Conservation (phyloP, 2,888 invertebrate species). For the Drosophila peninsularis region DNA sequence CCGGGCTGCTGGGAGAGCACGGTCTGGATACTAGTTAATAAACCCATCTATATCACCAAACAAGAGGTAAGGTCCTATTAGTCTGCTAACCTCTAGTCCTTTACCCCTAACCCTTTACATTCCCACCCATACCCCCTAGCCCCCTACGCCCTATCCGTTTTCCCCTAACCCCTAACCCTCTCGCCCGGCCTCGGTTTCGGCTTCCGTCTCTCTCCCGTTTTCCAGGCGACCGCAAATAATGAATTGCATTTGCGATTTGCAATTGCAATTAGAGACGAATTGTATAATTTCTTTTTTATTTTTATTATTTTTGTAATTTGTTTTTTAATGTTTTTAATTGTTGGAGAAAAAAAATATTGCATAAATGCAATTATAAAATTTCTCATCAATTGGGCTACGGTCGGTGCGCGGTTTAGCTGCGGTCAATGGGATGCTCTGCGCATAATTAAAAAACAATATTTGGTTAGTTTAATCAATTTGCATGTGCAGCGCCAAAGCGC, state of each 20-base stretch:
- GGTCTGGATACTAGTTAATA: slow-evolving; percentile 99
- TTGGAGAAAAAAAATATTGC: slow-evolving; percentile 42
- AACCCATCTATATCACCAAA: slow-evolving; percentile 97
- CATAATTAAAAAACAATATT: slow-evolving; percentile 80
- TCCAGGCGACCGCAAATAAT: slow-evolving; percentile 69
- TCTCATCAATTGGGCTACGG: slow-evolving; percentile 63
- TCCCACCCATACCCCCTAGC: no score
- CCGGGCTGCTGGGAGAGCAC: slow-evolving; percentile 99
- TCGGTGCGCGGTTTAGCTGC: slow-evolving; percentile 56
- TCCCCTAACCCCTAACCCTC: no score
- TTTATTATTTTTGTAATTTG: slow-evolving; percentile 9
- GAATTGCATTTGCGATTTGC: slow-evolving; percentile 60
- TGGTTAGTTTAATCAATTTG: slow-evolving; percentile 79
- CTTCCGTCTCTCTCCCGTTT: slow-evolving; percentile 27
- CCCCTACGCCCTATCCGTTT: no score
- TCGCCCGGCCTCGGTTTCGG: not conserved
- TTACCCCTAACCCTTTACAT: no score
- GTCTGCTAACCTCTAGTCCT: not conserved
- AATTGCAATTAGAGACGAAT: slow-evolving; percentile 66
- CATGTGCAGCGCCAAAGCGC: slow-evolving; percentile 40
- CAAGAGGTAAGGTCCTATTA: slow-evolving; percentile 90
- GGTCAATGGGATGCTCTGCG: slow-evolving; percentile 57
- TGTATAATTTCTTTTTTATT: slow-evolving; percentile 9
- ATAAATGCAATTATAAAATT: slow-evolving; percentile 77
- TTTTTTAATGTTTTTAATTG: slow-evolving; percentile 16